Base-by-base conservation (phyloP, 2,888 invertebrate species). In the Suillia variegata region DNA sequence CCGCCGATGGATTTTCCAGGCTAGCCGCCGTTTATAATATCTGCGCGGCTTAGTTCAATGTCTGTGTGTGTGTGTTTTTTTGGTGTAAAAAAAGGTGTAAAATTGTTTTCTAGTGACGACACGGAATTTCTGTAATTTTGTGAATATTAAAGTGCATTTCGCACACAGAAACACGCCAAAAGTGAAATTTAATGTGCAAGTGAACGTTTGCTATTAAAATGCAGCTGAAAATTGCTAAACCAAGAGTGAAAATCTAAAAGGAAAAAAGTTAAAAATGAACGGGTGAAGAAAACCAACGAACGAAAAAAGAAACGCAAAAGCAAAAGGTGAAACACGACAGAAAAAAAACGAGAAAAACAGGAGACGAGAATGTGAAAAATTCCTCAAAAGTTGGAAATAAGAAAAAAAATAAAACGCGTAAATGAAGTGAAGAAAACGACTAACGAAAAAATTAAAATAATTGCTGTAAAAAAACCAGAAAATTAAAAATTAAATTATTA, bases 321-420 rank as follows among this genome's bases (percentile, higher is more conserved):
- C 64, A 67, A 68, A 66, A 58, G 63, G 54, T 58, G 57, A 55
- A 62, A 50, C 45, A n/a, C n/a, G n/a, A n/a, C n/a, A n/a, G n/a
- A 58, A 42, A 22, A 55, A 24, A 33, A 50, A 34, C 52, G 20
- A 34, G 34, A 59, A 34, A 26, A 18, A 55, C 18, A 34, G 26
- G 54, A 42, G 47, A 24, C 42, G 20, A 6, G 42, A 47, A 4
- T 59, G 59, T 57, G 56, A 59, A 62, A 60, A 56, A 60, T 59
- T 59, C 59, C 59, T 51, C 54, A 59, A 51, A 54, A 51, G 51
- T 47, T n/a, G n/a, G n/a, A n/a, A n/a, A n/a, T n/a, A n/a, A n/a
- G n/a, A n/a, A n/a, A n/a, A n/a, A n/a, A n/a, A n/a, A n/a, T n/a
- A n/a, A n/a, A n/a, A n/a, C n/a, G n/a, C n/a, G n/a, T n/a, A n/a